Percentiles rank a stretch among this genome's conserved stretches.
Conservation (phyloP, 2,797 vertebrate species). For the Spinibarbus caldwelli region DNA sequence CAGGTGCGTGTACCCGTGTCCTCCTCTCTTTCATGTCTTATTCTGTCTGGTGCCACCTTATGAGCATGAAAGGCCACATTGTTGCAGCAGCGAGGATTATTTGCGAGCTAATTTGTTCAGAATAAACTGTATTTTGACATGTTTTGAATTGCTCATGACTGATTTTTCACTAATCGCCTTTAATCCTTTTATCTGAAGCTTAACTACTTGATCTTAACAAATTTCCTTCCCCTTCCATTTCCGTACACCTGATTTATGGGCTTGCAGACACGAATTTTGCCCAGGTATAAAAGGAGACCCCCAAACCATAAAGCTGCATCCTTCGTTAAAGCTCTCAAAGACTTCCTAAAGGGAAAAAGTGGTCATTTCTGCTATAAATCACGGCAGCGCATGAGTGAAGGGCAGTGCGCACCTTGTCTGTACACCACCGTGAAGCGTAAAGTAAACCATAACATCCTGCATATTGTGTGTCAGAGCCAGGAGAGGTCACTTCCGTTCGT, state of each 20-base stretch:
- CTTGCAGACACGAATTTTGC: constrained; percentile 5
- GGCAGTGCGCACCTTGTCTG: constrained; percentile 74
- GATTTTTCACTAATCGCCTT: background rate
- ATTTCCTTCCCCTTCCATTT: constrained; percentile 36
- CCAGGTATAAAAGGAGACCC: constrained; percentile 46
- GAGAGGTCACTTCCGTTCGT: constrained; percentile 60
- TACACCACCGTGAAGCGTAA: constrained; percentile 69
- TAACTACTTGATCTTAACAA: constrained; percentile 23
- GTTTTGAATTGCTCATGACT: constrained; percentile 6
- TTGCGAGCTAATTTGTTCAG: background rate
- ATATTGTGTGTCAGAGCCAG: constrained; percentile 67
- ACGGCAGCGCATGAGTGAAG: constrained; percentile 70
- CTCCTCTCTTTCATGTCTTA: constrained; percentile 60
- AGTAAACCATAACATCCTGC: constrained; percentile 81
- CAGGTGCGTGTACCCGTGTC: constrained; percentile 53
- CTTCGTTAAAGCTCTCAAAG: constrained; percentile 67
- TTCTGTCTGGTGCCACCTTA: constrained; percentile 4
- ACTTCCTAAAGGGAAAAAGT: constrained; percentile 76
- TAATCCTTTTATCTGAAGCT: constrained; percentile 27
- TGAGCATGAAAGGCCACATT: background rate
- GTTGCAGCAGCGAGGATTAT: background rate
- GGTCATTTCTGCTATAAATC: constrained; percentile 73
- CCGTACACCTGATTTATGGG: constrained; percentile 33
- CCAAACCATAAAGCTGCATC: constrained; percentile 59
- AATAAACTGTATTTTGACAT: background rate